A percentile compares a stretch with the other conserved stretches of the same genome.
Evolutionary conservation across 2,113 vertebrate genomes (phyloP).

Genomic region (Mus spicilegus): DNA sequence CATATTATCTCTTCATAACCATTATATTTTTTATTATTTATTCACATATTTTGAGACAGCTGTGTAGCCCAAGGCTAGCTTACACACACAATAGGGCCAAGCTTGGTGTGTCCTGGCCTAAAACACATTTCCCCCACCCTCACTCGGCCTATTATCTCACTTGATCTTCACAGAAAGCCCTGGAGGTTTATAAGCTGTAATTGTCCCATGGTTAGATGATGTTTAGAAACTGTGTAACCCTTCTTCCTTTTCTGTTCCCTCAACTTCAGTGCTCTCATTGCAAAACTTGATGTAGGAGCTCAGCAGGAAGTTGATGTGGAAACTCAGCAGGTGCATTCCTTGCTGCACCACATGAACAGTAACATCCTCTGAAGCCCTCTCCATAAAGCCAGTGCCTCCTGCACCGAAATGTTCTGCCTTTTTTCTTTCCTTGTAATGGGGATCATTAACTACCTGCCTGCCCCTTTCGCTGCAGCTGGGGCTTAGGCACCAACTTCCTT

Average conservation of each 20-base stretch:
- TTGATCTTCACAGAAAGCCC: slow-evolving; percentile 41
- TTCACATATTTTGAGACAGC: not conserved
- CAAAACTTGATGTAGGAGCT: slow-evolving; percentile 53
- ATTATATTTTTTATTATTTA: not conserved
- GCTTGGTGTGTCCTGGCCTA: not conserved
- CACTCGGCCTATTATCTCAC: not conserved
- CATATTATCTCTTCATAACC: not conserved
- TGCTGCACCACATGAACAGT: slow-evolving; percentile 24
- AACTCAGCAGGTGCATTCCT: slow-evolving; percentile 64
- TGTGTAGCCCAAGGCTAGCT: not conserved
- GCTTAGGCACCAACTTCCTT: slow-evolving; percentile 22
- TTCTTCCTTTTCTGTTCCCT: slow-evolving; percentile 55
- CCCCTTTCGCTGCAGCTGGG: not conserved
- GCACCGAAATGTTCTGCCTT: not conserved
- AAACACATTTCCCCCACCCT: not conserved
- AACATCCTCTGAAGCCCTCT: slow-evolving; percentile 52
- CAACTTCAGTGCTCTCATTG: slow-evolving; percentile 25
- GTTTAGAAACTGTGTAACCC: slow-evolving; percentile 50
- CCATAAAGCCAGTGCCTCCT: slow-evolving; percentile 50
- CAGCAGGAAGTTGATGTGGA: slow-evolving; percentile 64
- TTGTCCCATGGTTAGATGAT: slow-evolving; percentile 33
- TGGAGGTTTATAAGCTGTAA: not conserved
- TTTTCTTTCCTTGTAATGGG: not conserved
- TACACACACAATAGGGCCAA: too few species aligned
- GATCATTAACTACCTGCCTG: slow-evolving; percentile 38